Conservation (phyloP, 2,113 vertebrate species). For the Thomomys bottae region DNA sequence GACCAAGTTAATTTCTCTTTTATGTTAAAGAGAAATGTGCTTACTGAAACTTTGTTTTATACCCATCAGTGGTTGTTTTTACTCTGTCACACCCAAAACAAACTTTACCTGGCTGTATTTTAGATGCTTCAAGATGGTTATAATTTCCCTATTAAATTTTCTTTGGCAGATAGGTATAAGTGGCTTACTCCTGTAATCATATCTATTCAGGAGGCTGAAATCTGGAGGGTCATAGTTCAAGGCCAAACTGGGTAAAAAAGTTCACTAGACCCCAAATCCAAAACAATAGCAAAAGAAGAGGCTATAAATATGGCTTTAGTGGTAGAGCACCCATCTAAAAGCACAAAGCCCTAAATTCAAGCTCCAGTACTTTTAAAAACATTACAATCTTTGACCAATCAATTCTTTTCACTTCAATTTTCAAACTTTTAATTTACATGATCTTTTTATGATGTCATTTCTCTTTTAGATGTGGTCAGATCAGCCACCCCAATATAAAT, state of each 20-base stretch:
- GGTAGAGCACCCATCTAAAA: no score
- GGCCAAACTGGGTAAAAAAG: no score
- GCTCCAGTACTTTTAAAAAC: no score
- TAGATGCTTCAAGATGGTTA: neutral
- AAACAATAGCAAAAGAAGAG: no score
- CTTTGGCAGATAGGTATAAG: neutral
- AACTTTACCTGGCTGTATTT: neutral
- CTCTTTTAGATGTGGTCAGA: neutral
- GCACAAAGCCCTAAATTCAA: no score
- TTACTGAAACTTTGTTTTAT: neutral
- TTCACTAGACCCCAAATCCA: no score
- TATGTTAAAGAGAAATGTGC: neutral
- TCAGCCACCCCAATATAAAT: neutral
- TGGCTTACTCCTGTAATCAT: no score
- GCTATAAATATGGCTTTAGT: no score
- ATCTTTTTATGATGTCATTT: neutral
- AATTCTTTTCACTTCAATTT: conserved; percentile 17
- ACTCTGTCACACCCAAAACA: neutral
- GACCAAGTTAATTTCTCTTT: neutral
- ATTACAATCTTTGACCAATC: neutral
- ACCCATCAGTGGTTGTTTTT: neutral
- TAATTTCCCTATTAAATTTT: conserved; percentile 5
- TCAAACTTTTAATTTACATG: neutral
- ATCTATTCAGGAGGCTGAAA: no score
- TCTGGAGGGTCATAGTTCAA: no score